A percentile compares a stretch with the other conserved stretches of the same genome.
These are phyloP conservation scores for Drosophila ercepeae DNA, from an alignment of 1,140 invertebrate genomes.

Conservation along the genomic window DNA sequence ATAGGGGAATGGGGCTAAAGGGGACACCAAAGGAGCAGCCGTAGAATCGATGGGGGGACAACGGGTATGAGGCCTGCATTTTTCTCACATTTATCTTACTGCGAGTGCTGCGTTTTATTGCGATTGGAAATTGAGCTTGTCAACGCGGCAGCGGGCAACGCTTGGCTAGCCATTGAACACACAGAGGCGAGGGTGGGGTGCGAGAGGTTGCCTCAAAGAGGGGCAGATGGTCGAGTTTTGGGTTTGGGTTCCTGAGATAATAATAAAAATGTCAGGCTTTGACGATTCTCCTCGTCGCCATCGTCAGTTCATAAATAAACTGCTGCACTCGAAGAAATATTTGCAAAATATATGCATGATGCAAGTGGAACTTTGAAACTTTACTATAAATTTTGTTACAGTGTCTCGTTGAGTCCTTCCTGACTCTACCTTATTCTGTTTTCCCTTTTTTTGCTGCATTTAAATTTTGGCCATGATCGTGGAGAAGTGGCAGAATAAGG, in stretches of 20 bases:
- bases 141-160: constrained; percentile 73
- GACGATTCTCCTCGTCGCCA: constrained; percentile 53
- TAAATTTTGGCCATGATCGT: constrained; percentile 68
- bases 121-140: constrained; percentile 82
- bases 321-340: constrained; percentile 19
- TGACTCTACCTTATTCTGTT: constrained; percentile 6
- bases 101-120: constrained; percentile 81
- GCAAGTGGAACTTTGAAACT: too few species aligned
- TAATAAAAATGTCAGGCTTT: constrained; percentile 78
- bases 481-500: constrained; percentile 47
- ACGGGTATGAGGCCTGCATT: constrained; percentile 56
- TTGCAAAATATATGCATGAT: neutral
- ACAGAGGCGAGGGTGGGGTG: constrained; percentile 9
- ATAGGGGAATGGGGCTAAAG: constrained; percentile 17
- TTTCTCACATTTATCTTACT: constrained; percentile 81
- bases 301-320: constrained; percentile 74
- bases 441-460: constrained; percentile 61
- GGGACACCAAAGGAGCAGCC: neutral
- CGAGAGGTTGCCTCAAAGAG: constrained; percentile 4
- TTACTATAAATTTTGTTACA: neutral
- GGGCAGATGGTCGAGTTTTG: constrained; percentile 68
- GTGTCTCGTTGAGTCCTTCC: constrained; percentile 6
- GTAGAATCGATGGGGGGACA: neutral
- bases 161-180: constrained; percentile 63
- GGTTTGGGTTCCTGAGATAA: constrained; percentile 50